Conservation (phyloP, 2,888 invertebrate genomes). For the Pardosa pseudoannulata region DNA sequence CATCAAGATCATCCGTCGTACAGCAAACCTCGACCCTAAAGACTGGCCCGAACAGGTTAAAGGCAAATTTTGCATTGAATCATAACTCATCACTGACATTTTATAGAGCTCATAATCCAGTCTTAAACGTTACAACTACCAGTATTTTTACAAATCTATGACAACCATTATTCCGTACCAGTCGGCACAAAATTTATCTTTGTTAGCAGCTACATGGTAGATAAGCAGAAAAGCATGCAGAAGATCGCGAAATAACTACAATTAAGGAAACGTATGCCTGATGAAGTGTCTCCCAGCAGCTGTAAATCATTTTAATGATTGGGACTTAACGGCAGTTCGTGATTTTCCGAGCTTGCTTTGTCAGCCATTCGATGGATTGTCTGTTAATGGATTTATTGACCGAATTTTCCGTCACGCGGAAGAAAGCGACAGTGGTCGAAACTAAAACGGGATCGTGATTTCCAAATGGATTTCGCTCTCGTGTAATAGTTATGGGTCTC, state of each 20-base stretch:
- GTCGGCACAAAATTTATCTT: too few relatives aligned
- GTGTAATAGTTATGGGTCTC: neutral
- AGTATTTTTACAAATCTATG: too few relatives aligned
- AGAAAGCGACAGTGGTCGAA: neutral
- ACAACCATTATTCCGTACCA: too few relatives aligned
- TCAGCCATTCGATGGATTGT: neutral
- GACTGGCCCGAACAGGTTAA: too few relatives aligned
- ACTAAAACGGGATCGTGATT: conserved; percentile 6
- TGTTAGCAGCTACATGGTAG: too few relatives aligned
- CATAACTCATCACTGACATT: too few relatives aligned
- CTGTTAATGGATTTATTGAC: neutral
- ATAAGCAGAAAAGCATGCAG: neutral
- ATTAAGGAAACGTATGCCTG: neutral
- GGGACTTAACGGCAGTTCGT: neutral
- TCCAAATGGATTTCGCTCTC: neutral
- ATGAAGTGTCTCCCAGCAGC: neutral
- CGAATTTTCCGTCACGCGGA: neutral
- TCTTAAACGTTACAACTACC: too few relatives aligned
- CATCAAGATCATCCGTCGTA: too few relatives aligned
- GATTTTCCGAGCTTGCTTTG: neutral
- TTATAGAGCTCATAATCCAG: too few relatives aligned
- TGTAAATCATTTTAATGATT: neutral
- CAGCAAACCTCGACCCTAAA: too few relatives aligned
- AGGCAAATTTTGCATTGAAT: too few relatives aligned
- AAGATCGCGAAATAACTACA: neutral